Base-by-base conservation (phyloP, 2,888 invertebrate species). In the Machimus rusticus region DNA sequence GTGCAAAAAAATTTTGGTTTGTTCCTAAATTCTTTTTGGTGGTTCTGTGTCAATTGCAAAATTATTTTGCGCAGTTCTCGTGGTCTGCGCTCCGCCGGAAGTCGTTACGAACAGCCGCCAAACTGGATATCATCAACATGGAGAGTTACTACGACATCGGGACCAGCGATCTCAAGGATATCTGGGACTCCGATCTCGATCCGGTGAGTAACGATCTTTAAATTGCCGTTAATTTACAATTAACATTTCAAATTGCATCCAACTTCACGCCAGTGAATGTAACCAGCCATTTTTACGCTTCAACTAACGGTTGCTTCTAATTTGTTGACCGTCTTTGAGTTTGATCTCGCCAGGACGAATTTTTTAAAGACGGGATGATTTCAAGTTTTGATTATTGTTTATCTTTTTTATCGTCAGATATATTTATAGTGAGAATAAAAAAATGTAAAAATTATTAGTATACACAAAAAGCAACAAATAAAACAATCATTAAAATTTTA, bases 161-260 rank as follows among this genome's bases (percentile, higher is more conserved):
- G 91, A 94, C 94, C 89, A 95, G 95, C 90, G 95, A 95, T 93
- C 94, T 96, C 91, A 95, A 95, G 94, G 96, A 96, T 93, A 94
- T 96, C 91, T 96, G 96, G 96, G 96, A 96, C 92, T 95, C 96
- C 90, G 96, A 96, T 93, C 94, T 96, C 92, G 96, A 96, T 94
- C 95, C 96, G 95, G 96, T 96, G 93, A 96, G 96, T 94, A 34
- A 76, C 19, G 66, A 12, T 66, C 12, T 3, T 9, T 3, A n/a
- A 16, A 51, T 51, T n/a, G 1, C n/a, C 51, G 51, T 51, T 19
- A 46, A 16, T 51, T 51, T 19, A 2, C 51, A n/a, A 19, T n/a
- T 39, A 12, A 39, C 39, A 39, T 39, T n/a, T 46, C 2, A 46
- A 46, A 16, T 14, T 9, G 0, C n/a, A 46, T 6, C 46, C 16